A percentile compares a stretch with the other conserved stretches of the same genome.
These are phyloP conservation scores for Alces alces DNA, from an alignment of 2,113 vertebrate species.

Conservation along the genomic window DNA sequence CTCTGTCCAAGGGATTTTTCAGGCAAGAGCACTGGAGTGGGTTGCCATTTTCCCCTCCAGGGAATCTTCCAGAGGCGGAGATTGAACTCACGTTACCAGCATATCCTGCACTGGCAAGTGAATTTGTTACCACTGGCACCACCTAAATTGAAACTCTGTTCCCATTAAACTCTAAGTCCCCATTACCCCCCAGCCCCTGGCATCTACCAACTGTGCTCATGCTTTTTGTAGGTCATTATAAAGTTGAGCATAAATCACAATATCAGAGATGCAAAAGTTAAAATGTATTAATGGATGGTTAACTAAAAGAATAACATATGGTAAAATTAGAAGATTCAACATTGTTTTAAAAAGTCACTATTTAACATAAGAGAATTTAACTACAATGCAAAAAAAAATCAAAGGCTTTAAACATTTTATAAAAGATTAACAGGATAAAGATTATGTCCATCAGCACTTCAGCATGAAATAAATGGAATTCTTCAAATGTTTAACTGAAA, in stretches of 20 bases:
- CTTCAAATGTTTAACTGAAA: not conserved
- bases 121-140: not conserved
- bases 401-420: not conserved
- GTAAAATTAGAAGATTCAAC: not conserved
- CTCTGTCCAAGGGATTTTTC: not conserved
- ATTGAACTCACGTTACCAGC: not conserved
- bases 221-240: not conserved
- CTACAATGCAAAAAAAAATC: not conserved
- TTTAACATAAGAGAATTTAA: not conserved
- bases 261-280: not conserved
- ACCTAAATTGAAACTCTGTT: not conserved
- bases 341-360: not conserved
- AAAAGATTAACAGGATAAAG: not conserved
- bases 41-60: not conserved
- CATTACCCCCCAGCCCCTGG: not conserved
- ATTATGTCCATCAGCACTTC: not conserved
- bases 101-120: not conserved
- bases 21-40: not conserved
- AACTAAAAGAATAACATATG: not conserved
- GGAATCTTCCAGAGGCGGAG: not conserved
- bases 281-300: not conserved
- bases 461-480: not conserved
- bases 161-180: not conserved
- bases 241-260: not conserved
- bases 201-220: not conserved